Conservation (phyloP, 2,113 vertebrate genomes). For the Rhinichthys klamathensis region DNA sequence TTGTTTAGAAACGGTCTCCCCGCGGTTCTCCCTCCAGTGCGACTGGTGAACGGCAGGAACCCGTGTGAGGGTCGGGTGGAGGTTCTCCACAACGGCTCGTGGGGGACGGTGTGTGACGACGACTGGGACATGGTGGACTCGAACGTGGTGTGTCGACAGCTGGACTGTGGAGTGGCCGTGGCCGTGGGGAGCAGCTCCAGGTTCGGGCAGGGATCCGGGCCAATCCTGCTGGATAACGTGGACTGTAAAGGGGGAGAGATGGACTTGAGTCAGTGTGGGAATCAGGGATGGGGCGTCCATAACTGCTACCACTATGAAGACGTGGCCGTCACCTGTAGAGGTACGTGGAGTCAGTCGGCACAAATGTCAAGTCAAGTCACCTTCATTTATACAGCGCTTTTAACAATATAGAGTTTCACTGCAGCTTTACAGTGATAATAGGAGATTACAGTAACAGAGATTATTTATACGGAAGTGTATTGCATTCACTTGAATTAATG, state of each 20-base stretch:
- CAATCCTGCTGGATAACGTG: slow-evolving; percentile 93
- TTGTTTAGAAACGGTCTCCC: too few species aligned
- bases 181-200: slow-evolving; percentile 78
- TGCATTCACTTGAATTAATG: too few species aligned
- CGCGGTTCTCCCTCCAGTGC: slow-evolving; percentile 68
- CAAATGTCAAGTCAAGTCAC: too few species aligned
- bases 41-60: slow-evolving; percentile 84
- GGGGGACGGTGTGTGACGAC: slow-evolving; percentile 95
- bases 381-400: too few species aligned
- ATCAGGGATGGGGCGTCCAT: slow-evolving; percentile 91
- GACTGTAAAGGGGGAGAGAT: slow-evolving; percentile 87
- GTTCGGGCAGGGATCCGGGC: slow-evolving; percentile 86
- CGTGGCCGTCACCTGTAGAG: slow-evolving; percentile 86
- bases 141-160: slow-evolving; percentile 90
- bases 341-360: slow-evolving; percentile 75
- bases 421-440: too few species aligned
- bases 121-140: slow-evolving; percentile 97
- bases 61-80: slow-evolving; percentile 91
- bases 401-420: too few species aligned
- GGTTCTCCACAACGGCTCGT: slow-evolving; percentile 81
- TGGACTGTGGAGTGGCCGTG: slow-evolving; percentile 84
- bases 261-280: slow-evolving; percentile 85
- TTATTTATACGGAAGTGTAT: too few species aligned
- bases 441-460: too few species aligned
- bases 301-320: slow-evolving; percentile 99